phyloP scores from a whole-genome alignment of 2,113 vertebrate genomes.

The Mustela lutreola region DNA sequence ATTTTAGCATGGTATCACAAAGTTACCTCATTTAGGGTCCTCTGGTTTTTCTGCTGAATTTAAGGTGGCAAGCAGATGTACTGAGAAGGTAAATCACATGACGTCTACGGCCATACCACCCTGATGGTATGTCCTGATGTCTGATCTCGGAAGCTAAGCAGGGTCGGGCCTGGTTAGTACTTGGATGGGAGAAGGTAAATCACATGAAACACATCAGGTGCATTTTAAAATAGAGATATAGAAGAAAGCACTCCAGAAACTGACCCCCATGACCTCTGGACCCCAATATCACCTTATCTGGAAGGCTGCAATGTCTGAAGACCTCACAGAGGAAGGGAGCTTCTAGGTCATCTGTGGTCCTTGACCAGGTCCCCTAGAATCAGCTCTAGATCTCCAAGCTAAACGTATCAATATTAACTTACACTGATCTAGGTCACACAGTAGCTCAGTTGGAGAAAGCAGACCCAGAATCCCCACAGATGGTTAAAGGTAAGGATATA shows the following conservation, averaged over 20 bases:
- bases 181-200: neutral
- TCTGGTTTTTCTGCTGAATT: neutral
- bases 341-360: neutral
- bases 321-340: neutral
- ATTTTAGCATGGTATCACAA: neutral
- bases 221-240: neutral
- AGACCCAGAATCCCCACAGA: neutral
- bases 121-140: too few relatives aligned
- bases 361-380: neutral
- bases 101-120: neutral
- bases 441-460: neutral
- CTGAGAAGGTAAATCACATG: neutral
- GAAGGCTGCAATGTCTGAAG: neutral
- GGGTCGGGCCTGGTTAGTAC: too few relatives aligned
- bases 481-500: neutral
- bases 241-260: neutral
- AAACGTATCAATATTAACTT: neutral
- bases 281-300: neutral
- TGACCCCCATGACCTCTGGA: neutral
- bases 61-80: neutral
- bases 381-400: neutral
- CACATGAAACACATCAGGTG: neutral
- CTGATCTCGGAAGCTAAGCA: too few relatives aligned
- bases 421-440: too few relatives aligned
- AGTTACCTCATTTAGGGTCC: neutral